These are phyloP conservation scores for Tenebrio molitor DNA, from an alignment of 1,140 invertebrate genomes.

Conservation along the genomic window DNA sequence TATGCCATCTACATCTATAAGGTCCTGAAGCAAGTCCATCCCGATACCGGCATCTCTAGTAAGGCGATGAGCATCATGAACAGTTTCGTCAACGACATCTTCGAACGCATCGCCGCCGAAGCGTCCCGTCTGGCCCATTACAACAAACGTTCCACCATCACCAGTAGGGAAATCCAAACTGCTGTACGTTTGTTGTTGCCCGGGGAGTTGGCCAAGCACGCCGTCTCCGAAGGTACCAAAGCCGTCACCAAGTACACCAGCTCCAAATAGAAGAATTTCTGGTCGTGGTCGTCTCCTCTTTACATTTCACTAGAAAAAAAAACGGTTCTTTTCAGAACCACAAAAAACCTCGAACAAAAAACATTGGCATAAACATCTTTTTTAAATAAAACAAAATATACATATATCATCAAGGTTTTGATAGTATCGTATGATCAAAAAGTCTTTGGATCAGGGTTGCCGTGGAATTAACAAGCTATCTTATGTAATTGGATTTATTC, in stretches of 20 bases:
- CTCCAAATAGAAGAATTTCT: too few species aligned
- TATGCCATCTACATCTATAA: conserved; percentile 82
- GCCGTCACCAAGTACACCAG: conserved; percentile 73
- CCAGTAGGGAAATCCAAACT: conserved; percentile 71
- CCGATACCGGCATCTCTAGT: conserved; percentile 76
- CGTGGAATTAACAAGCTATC: too few species aligned
- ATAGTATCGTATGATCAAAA: too few species aligned
- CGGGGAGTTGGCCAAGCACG: conserved; percentile 73
- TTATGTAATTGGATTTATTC: too few species aligned
- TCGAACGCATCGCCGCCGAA: conserved; percentile 79
- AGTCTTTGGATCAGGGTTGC: too few species aligned
- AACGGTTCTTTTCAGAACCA: too few species aligned
- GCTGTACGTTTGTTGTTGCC: conserved; percentile 71
- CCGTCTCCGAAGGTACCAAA: conserved; percentile 73
- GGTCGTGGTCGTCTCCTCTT: too few species aligned
- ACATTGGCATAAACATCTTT: too few species aligned
- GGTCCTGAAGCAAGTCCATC: conserved; percentile 79
- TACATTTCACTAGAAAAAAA: too few species aligned
- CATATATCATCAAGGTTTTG: too few species aligned
- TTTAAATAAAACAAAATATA: too few species aligned
- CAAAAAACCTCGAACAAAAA: too few species aligned
- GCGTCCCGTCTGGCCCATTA: conserved; percentile 78
- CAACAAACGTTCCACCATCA: conserved; percentile 77
- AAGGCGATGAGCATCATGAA: conserved; percentile 75
- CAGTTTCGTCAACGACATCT: conserved; percentile 73